A percentile compares a stretch with the other conserved stretches of the same genome.
phyloP scores from a whole-genome alignment of 2,888 invertebrate species.

The Xestia xanthographa region DNA sequence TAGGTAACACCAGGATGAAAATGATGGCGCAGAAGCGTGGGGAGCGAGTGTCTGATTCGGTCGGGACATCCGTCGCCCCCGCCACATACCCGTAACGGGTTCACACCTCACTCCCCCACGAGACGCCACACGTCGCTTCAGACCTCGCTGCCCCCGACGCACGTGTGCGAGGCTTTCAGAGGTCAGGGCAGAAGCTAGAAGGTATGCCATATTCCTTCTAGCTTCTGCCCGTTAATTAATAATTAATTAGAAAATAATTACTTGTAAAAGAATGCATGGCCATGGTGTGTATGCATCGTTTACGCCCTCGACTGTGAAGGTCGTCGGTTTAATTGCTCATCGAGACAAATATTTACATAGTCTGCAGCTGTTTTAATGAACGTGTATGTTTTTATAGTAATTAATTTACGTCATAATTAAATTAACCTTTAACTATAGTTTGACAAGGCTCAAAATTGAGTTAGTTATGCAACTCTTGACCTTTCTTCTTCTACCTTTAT shows the following conservation, averaged over 20 bases:
- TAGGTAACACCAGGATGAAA: too few relatives aligned
- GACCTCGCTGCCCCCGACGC: too few relatives aligned
- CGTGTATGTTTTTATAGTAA: background rate
- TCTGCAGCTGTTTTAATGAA: slow-evolving; percentile 22
- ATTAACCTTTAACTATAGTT: background rate
- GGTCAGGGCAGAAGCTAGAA: background rate
- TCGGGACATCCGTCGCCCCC: too few relatives aligned
- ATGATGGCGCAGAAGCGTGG: too few relatives aligned
- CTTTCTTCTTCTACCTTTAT: too few relatives aligned
- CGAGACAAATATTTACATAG: slow-evolving; percentile 15
- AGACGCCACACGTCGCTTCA: too few relatives aligned
- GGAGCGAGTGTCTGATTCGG: too few relatives aligned
- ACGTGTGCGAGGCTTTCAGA: background rate
- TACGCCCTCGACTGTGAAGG: slow-evolving; percentile 1
- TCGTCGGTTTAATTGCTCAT: background rate
- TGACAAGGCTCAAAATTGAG: background rate
- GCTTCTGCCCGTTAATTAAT: background rate
- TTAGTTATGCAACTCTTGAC: background rate
- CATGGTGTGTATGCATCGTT: background rate
- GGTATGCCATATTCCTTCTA: too few relatives aligned
- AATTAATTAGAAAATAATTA: slow-evolving; percentile 15
- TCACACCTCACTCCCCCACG: too few relatives aligned
- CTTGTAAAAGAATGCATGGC: background rate
- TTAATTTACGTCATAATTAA: slow-evolving; percentile 1
- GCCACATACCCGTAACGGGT: too few relatives aligned